Evolutionary conservation across 2,113 vertebrate species (phyloP).

Genomic region (Peromyscus maniculatus): DNA sequence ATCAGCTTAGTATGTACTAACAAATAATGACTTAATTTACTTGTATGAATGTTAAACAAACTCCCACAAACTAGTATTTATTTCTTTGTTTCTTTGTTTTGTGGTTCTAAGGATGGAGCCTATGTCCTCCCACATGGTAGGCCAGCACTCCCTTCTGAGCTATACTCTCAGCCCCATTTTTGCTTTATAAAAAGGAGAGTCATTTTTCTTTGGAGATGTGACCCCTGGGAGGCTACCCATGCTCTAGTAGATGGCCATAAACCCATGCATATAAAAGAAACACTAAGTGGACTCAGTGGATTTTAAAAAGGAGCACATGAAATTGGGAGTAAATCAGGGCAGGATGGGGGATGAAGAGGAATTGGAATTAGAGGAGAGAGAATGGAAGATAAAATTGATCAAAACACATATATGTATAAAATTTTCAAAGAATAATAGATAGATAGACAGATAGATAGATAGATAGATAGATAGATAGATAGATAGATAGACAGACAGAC

Average conservation of each 20-base stretch:
- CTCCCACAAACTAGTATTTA: neutral
- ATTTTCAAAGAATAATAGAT: neutral
- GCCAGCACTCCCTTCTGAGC: neutral
- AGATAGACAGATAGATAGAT: too few species aligned
- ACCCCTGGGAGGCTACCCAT: neutral
- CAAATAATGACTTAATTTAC: neutral
- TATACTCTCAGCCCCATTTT: neutral
- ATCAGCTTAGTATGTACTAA: conserved; percentile 23
- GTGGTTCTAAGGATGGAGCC: neutral
- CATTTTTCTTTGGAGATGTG: neutral
- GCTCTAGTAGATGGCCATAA: neutral
- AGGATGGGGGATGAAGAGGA: neutral
- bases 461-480: too few species aligned
- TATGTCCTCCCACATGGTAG: neutral
- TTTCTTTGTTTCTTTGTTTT: neutral
- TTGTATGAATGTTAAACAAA: neutral
- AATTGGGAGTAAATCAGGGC: neutral
- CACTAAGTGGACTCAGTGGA: neutral
- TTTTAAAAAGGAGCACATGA: neutral
- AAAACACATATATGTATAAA: neutral
- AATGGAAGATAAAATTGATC: neutral
- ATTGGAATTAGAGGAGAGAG: neutral
- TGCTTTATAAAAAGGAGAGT: neutral
- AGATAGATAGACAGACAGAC: too few species aligned
- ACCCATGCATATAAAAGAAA: neutral